Conservation (phyloP, 1,140 invertebrate species). For the Lethocerus indicus region DNA sequence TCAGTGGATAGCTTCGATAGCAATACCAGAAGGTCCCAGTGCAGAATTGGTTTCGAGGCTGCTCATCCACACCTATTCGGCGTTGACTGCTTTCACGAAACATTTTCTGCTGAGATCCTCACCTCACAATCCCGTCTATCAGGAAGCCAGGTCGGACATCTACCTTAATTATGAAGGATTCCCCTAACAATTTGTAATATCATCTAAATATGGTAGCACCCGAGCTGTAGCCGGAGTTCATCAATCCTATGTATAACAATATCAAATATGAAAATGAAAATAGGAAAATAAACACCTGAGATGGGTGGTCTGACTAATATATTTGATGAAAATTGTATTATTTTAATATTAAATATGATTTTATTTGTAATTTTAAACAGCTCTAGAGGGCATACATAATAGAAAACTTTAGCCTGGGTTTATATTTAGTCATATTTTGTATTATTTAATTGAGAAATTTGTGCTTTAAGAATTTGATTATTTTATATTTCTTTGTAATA, state of each 20-base stretch:
- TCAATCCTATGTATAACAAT: not conserved
- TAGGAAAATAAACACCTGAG: not conserved
- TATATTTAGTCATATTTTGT: not conserved
- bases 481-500: not conserved
- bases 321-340: not conserved
- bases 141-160: conserved; percentile 14
- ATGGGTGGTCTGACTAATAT: not conserved
- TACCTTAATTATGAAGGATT: not conserved
- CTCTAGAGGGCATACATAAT: not conserved
- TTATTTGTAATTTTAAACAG: too few species aligned
- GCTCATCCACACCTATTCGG: conserved; percentile 12
- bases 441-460: not conserved
- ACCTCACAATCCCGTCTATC: conserved; percentile 13
- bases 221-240: too few species aligned
- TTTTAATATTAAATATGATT: too few species aligned
- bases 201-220: not conserved
- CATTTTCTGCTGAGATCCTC: conserved; percentile 14
- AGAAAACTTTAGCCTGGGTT: not conserved
- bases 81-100: conserved; percentile 16
- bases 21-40: conserved; percentile 8
- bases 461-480: not conserved
- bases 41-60: conserved; percentile 15
- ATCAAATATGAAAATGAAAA: not conserved
- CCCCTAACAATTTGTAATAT: not conserved
- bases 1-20: conserved; percentile 10